Evolutionary conservation across 2,888 invertebrate genomes (phyloP), one percentile per base, ranked within the genome.

Genomic region (Meteorus cinctellus): DNA sequence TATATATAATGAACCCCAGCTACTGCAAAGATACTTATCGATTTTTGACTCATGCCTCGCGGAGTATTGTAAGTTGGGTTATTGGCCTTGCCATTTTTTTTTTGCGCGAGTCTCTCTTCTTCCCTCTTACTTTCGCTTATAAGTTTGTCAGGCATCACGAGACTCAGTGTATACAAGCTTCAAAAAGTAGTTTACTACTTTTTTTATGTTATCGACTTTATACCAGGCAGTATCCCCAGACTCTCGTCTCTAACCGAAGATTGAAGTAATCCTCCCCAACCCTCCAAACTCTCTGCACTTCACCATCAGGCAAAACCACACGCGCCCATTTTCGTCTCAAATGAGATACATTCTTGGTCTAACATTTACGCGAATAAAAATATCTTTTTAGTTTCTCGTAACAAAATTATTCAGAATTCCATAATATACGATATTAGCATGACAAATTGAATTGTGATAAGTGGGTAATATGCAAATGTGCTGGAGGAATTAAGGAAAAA

Each of bases 181-280:
- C 31, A 48, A 68, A 76, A 76, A 76, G 60, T 68, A 62, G 48
- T 76, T 72, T 72, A 67, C 60, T 76, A 72, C 67, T 67, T 68
- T 67, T 51, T 55, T 19, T 19, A 16, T 27, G 66, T 71, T 76
- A 76, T 76, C 76, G 72, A 72, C 68, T 59, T 72, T 62, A 55
- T 55, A 27, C 59, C 67, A 75, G 69, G 24, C 36, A 62, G 27
- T 60, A 48, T 63, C 63, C 62, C 31, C 16, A 51, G 55, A 59
- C 24, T 41, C 48, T 51, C 69, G 60, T 72, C 63, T 34, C 34
- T 59, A 74, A 68, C 48, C 31, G 45, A 48, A 76, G 68, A 68
- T 67, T 62, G 19, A 31, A 72, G 76, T 72, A 72, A 67, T 72
- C 76, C 48, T 34, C 48, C n/a, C 24, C 34, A 69, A 19, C 62